Evolutionary conservation across 2,113 vertebrate genomes (phyloP).

Genomic region (Anhinga rufa): DNA sequence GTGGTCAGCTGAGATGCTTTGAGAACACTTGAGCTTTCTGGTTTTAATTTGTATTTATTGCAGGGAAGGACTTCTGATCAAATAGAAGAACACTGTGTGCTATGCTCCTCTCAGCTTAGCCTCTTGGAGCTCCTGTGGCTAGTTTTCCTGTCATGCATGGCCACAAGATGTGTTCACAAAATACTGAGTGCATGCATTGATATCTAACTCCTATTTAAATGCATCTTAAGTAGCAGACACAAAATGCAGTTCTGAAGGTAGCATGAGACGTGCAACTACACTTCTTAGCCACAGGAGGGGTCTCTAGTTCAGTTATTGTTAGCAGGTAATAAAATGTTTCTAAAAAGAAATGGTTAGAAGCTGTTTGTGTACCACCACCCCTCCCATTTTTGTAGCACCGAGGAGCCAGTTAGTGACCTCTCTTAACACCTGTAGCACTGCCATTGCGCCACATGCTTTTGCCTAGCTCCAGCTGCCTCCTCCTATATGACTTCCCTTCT

Average conservation of each 20-base stretch:
- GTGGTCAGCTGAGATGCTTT: not conserved
- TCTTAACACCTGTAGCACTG: not conserved
- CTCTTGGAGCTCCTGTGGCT: not conserved
- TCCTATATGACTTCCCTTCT: not conserved
- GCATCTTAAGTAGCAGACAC: not conserved
- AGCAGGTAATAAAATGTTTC: not conserved
- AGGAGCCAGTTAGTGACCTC: not conserved
- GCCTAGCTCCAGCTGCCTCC: not conserved
- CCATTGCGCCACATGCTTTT: not conserved
- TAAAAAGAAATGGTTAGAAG: not conserved
- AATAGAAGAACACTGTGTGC: not conserved
- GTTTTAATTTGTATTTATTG: slow-evolving; percentile 12
- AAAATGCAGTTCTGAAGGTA: not conserved
- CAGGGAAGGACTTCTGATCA: not conserved
- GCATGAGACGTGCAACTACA: not conserved
- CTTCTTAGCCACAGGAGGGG: slow-evolving; percentile 43
- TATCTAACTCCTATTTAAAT: not conserved
- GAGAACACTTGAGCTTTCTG: not conserved
- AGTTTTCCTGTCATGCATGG: not conserved
- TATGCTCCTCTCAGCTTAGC: not conserved
- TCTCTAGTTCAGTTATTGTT: not conserved
- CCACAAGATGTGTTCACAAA: not conserved
- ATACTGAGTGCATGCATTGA: not conserved
- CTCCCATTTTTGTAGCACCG: not conserved
- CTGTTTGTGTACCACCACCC: not conserved